These are phyloP conservation scores for Oscheius sp. DNA, from an alignment of 2,888 invertebrate genomes.

Conservation along the genomic window DNA sequence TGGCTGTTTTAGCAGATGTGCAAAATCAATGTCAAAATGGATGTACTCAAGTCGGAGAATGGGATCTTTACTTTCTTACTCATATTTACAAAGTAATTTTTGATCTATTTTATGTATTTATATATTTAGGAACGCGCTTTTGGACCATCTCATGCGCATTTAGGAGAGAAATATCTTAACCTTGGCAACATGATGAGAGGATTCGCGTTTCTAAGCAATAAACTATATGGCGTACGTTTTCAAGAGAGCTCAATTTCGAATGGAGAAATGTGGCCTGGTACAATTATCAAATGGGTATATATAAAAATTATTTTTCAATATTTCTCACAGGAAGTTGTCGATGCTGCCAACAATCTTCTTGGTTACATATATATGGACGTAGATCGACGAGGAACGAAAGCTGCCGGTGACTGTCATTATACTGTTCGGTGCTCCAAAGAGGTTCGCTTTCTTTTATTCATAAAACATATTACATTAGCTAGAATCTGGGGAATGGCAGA, in stretches of 20 bases:
- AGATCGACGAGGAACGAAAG: conserved; percentile 89
- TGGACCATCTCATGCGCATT: conserved; percentile 16
- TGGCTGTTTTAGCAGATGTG: conserved; percentile 59
- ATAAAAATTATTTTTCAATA: neutral
- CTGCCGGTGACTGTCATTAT: conserved; percentile 96
- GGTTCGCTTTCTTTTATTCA: conserved; percentile 33
- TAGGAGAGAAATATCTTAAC: conserved; percentile 22
- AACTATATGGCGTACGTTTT: conserved; percentile 85
- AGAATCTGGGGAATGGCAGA: conserved; percentile 56
- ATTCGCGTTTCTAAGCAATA: conserved; percentile 86
- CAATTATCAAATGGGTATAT: conserved; percentile 46
- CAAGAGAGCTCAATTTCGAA: conserved; percentile 77
- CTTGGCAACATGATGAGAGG: conserved; percentile 76
- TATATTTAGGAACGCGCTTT: conserved; percentile 29
- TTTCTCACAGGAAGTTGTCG: conserved; percentile 77
- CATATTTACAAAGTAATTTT: conserved; percentile 52
- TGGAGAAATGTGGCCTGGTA: conserved; percentile 53
- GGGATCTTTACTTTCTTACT: conserved; percentile 60
- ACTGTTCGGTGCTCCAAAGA: conserved; percentile 93
- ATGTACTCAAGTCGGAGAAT: conserved; percentile 47
- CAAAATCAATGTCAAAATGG: conserved; percentile 47
- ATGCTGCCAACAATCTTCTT: conserved; percentile 82
- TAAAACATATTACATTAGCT: conserved; percentile 43
- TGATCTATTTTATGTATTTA: neutral
- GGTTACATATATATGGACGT: conserved; percentile 98